Conservation (phyloP, 1,140 invertebrate species). For the Caligus rogercresseyi region DNA sequence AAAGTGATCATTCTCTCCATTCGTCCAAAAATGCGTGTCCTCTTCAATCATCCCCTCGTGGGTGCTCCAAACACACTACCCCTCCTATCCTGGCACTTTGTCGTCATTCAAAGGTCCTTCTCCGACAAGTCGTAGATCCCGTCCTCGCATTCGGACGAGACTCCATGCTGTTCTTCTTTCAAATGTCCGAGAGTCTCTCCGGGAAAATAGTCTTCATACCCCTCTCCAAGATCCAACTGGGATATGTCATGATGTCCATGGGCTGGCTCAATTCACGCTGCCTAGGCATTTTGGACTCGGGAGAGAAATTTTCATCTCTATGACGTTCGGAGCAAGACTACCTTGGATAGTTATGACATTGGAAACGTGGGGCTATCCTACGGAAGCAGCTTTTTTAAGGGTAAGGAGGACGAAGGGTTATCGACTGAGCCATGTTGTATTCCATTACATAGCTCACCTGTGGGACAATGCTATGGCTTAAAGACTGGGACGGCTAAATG, state of each 20-base stretch:
- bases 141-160: conserved; percentile 70
- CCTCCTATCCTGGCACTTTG: conserved; percentile 77
- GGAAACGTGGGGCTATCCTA: conserved; percentile 71
- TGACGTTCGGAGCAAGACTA: conserved; percentile 67
- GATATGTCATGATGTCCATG: conserved; percentile 48
- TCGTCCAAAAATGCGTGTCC: conserved; percentile 29
- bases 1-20: conserved; percentile 39
- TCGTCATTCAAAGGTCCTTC: conserved; percentile 54
- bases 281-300: conserved; percentile 60
- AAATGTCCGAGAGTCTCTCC: conserved; percentile 29
- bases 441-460: too few relatives aligned
- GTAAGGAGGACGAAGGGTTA: too few relatives aligned
- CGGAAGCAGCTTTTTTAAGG: conserved; percentile 71
- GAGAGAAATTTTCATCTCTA: conserved; percentile 68
- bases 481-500: too few relatives aligned
- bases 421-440: too few relatives aligned
- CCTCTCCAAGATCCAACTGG: conserved; percentile 45
- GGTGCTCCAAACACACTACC: conserved; percentile 41
- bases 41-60: conserved; percentile 43
- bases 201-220: conserved; percentile 41
- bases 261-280: conserved; percentile 75
- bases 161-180: conserved; percentile 58
- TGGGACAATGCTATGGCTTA: too few relatives aligned
- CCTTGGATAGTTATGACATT: conserved; percentile 62
- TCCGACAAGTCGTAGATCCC: conserved; percentile 49